These are phyloP conservation scores for Gnatocerus cornutus DNA, from an alignment of 2,888 invertebrate genomes.

Conservation along the genomic window DNA sequence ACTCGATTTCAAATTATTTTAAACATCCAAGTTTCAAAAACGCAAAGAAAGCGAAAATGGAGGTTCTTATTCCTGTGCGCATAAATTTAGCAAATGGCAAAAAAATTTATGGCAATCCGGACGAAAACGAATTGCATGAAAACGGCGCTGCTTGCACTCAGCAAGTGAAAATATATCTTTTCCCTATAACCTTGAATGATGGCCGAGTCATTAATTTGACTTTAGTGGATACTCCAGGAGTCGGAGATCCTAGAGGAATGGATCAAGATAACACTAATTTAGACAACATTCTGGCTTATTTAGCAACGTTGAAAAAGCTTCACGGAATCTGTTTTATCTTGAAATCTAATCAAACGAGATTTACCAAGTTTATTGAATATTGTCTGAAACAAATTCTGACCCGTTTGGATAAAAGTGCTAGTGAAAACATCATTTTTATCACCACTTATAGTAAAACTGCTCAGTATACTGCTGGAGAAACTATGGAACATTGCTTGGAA, in stretches of 20 bases:
- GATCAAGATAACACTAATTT: conserved; percentile 59
- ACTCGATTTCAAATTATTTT: conserved; percentile 59
- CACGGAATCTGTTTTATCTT: conserved; percentile 65
- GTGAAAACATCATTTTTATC: conserved; percentile 65
- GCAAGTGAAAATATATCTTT: conserved; percentile 57
- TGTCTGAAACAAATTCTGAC: conserved; percentile 65
- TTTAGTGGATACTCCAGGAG: conserved; percentile 66
- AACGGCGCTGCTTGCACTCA: conserved; percentile 56
- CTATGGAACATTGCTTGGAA: conserved; percentile 54
- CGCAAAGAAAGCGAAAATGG: conserved; percentile 35
- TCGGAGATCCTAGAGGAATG: conserved; percentile 59
- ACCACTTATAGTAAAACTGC: conserved; percentile 63
- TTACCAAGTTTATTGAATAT: conserved; percentile 63
- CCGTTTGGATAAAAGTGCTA: conserved; percentile 64
- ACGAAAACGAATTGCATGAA: conserved; percentile 23
- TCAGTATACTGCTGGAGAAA: conserved; percentile 64
- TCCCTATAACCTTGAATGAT: conserved; percentile 52
- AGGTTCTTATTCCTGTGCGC: conserved; percentile 55
- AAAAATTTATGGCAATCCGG: neutral
- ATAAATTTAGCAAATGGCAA: conserved; percentile 42
- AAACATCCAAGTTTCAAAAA: conserved; percentile 47
- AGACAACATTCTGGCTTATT: conserved; percentile 63
- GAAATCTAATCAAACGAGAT: conserved; percentile 62
- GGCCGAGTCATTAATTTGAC: conserved; percentile 54
- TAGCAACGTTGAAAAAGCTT: conserved; percentile 60